A percentile compares a stretch with the other conserved stretches of the same genome.
phyloP scores from a whole-genome alignment of 1,140 invertebrate species.

The Drosophila cardini region DNA sequence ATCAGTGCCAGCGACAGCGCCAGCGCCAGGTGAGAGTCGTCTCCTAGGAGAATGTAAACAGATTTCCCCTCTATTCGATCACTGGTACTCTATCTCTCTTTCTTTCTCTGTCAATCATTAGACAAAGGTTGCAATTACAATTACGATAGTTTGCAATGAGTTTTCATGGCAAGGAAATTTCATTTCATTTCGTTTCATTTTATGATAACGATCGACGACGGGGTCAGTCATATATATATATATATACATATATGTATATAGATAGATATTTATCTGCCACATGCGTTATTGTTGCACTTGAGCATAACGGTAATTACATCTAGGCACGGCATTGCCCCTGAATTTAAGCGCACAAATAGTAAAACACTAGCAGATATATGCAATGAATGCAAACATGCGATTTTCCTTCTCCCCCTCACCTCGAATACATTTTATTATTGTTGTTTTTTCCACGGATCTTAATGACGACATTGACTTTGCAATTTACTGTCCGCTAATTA shows the following conservation, averaged over 20 bases:
- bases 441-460: conserved; percentile 54
- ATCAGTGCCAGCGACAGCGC: conserved; percentile 4
- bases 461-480: conserved; percentile 67
- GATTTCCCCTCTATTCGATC: neutral
- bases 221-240: conserved; percentile 46
- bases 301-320: conserved; percentile 80
- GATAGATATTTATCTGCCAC: conserved; percentile 72
- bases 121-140: conserved; percentile 58
- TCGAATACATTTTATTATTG: conserved; percentile 36
- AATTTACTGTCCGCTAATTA: conserved; percentile 40
- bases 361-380: conserved; percentile 17
- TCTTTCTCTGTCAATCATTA: conserved; percentile 18
- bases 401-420: conserved; percentile 41
- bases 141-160: conserved; percentile 53
- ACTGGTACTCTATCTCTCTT: neutral
- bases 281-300: conserved; percentile 75
- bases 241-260: conserved; percentile 57
- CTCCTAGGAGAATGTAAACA: conserved; percentile 28
- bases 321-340: conserved; percentile 80
- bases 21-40: conserved; percentile 37
- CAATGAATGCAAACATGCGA: conserved; percentile 48
- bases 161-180: conserved; percentile 55
- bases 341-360: conserved; percentile 50
- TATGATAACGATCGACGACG: conserved; percentile 58
- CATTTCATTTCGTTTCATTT: conserved; percentile 57